Conservation (phyloP, 2,888 invertebrate species). For the Hoplodrina ambigua region DNA sequence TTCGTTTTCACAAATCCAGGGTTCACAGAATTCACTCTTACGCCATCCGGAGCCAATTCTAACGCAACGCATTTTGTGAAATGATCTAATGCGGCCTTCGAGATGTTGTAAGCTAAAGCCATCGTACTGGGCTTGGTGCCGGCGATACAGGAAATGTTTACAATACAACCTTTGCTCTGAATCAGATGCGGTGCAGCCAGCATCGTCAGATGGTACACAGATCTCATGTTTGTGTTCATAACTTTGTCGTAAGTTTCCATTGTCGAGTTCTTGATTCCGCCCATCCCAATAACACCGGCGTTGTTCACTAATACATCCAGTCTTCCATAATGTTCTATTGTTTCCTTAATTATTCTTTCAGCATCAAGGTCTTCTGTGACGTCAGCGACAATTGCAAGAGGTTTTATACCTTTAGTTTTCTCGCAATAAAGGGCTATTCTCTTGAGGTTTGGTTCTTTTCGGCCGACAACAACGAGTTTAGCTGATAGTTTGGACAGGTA, state of each 20-base stretch:
- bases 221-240: conserved; percentile 96
- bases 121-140: conserved; percentile 92
- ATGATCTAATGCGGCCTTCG: conserved; percentile 98
- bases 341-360: conserved; percentile 92
- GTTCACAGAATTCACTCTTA: conserved; percentile 97
- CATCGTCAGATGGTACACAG: conserved; percentile 95
- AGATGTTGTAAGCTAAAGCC: conserved; percentile 96
- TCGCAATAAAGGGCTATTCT: conserved; percentile 87
- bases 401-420: conserved; percentile 88
- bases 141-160: conserved; percentile 97
- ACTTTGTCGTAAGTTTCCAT: conserved; percentile 96
- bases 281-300: conserved; percentile 95
- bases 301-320: conserved; percentile 96
- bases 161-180: conserved; percentile 94
- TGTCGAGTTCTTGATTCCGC: conserved; percentile 94
- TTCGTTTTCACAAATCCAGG: conserved; percentile 98
- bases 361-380: conserved; percentile 92
- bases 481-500: conserved; percentile 92
- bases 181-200: conserved; percentile 95
- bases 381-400: conserved; percentile 91
- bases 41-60: conserved; percentile 94
- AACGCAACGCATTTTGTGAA: conserved; percentile 97
- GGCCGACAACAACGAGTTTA: conserved; percentile 91
- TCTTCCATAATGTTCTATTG: conserved; percentile 92
- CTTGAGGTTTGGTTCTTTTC: conserved; percentile 80